Evolutionary conservation across 1,140 invertebrate genomes (phyloP).

Genomic region (Adoxophyes honmai): DNA sequence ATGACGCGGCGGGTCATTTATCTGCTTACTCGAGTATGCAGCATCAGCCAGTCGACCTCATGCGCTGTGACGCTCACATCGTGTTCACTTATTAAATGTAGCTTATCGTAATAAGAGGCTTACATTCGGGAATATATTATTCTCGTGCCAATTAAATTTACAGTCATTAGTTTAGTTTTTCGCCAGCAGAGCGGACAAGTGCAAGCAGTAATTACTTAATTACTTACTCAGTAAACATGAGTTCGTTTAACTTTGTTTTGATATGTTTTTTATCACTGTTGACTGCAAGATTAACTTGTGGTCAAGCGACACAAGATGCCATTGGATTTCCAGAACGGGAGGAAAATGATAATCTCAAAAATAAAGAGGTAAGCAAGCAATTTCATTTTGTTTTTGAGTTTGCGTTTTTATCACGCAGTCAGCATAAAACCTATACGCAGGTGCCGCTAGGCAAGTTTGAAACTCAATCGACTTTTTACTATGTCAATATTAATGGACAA

Average conservation of each 20-base stretch:
- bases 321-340: constrained; percentile 61
- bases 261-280: constrained; percentile 17
- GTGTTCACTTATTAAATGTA: background rate
- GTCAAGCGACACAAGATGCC: constrained; percentile 30
- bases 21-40: background rate
- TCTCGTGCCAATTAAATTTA: too few relatives aligned
- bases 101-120: too few relatives aligned
- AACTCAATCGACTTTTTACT: too few relatives aligned
- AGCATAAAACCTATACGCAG: too few relatives aligned
- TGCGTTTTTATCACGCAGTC: too few relatives aligned
- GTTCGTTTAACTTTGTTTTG: constrained; percentile 16
- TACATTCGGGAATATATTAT: too few relatives aligned
- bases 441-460: too few relatives aligned
- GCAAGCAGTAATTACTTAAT: background rate
- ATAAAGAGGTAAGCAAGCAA: constrained; percentile 43
- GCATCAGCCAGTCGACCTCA: constrained; percentile 4
- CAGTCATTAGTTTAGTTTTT: too few relatives aligned
- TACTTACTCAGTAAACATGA: constrained; percentile 19
- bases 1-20: constrained; percentile 28
- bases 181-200: too few relatives aligned
- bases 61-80: background rate
- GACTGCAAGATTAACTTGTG: constrained; percentile 14
- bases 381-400: too few relatives aligned
- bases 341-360: constrained; percentile 43
- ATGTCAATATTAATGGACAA: too few relatives aligned